These are phyloP conservation scores for Pseudomyrmex dendroicus DNA, from an alignment of 1,140 invertebrate species.

Conservation along the genomic window DNA sequence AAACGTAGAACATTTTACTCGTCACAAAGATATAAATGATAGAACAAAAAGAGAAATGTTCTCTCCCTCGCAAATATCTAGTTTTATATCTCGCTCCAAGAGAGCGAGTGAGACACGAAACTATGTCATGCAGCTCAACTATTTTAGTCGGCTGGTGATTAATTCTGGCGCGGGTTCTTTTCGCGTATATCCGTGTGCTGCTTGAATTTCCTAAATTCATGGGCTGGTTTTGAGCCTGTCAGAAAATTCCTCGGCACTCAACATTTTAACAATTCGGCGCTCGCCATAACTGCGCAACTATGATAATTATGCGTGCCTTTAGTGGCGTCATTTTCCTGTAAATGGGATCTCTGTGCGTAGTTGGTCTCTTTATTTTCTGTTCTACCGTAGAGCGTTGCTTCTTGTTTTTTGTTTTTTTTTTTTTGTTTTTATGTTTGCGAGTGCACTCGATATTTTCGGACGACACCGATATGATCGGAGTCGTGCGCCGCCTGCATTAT, in stretches of 20 bases:
- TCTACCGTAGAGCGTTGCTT: neutral
- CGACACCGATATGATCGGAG: constrained; percentile 30
- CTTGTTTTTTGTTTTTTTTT: neutral
- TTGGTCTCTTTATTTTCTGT: neutral
- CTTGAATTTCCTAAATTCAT: constrained; percentile 60
- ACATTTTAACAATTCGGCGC: constrained; percentile 56
- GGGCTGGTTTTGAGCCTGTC: constrained; percentile 45
- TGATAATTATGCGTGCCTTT: constrained; percentile 57
- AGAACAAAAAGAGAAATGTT: constrained; percentile 23
- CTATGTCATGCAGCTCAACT: constrained; percentile 51
- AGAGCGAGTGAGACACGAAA: neutral
- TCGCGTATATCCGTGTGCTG: constrained; percentile 12
- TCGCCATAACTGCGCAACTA: constrained; percentile 45
- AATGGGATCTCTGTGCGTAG: neutral
- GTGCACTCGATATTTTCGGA: constrained; percentile 37
- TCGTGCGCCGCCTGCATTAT: constrained; percentile 71
- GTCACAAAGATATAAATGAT: constrained; percentile 7
- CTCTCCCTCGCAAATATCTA: constrained; percentile 13
- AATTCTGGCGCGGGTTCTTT: constrained; percentile 54
- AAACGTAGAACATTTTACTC: neutral
- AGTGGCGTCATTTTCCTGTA: constrained; percentile 20
- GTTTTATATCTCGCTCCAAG: constrained; percentile 11
- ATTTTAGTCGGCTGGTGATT: constrained; percentile 52
- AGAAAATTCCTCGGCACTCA: constrained; percentile 43
- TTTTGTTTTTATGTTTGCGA: neutral